Evolutionary conservation across 2,797 vertebrate species (phyloP), one percentile per base, ranked within the genome.

Genomic region (Phoxinus dragarum): DNA sequence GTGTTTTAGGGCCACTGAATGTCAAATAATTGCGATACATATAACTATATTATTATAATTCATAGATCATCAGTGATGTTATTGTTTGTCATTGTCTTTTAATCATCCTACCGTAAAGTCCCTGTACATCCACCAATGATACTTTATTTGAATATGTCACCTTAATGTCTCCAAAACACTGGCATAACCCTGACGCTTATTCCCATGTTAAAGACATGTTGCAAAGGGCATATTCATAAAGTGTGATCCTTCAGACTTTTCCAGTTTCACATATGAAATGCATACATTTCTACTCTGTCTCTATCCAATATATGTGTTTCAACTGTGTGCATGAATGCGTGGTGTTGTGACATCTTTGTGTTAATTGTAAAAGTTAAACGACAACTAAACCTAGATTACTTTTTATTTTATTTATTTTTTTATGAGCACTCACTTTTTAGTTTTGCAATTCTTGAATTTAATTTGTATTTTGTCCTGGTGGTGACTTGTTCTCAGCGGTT

Each of bases 401-500:
- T 11, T 75, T 52, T 44, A 31, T 44, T 16, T 56, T 8, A 38
- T 56, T 54, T 14, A 19, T 16, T 56, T 8, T 56, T 56, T 54
- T 14, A 19, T 44, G 16, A 16, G 12, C n/a, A 78, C 23, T 19
- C 21, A 71, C 12, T 44, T 42, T 6, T 42, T 44, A 64, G 17
- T 34, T 71, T 71, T 71, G 31, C 17, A 34, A 0, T 23, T 10
- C n/a, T 59, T 72, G 66, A 79, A 52, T 69, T 34, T 80, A 31
- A 23, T 66, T 31, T 74, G 38, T 84, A 17, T 61, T 73, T 71
- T 72, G 40, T 49, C 40, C n/a, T 68, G 61, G 23, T 66, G 40
- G 34, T 82, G 56, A 83, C 49, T 7, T 19, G 23, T 34, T 83
- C 11, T 87, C 95, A 99, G 98, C 97, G 98, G 93, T 92, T 99